These are phyloP conservation scores for Brachionus calyciflorus DNA, from an alignment of 1,140 invertebrate genomes.

Conservation along the genomic window DNA sequence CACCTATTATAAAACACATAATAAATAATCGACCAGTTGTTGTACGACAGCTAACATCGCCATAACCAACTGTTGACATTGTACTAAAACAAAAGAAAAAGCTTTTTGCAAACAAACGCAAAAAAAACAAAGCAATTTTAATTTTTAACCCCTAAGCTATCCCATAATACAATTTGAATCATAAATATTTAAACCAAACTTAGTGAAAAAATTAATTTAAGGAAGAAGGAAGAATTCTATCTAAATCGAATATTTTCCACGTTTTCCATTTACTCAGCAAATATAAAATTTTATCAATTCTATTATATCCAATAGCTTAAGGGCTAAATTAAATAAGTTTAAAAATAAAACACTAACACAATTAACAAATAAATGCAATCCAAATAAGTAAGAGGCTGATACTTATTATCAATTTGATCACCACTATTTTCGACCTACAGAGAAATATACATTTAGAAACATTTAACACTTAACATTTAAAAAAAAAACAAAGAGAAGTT, in stretches of 20 bases:
- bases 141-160: no score
- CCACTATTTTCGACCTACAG: conserved; percentile 37
- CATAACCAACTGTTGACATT: conserved; percentile 53
- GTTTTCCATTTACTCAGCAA: no score
- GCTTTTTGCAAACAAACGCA: not conserved
- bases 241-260: no score
- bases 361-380: conserved; percentile 29
- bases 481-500: not conserved
- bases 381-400: conserved; percentile 4
- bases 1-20: conserved; percentile 57
- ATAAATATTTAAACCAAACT: no score
- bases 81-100: conserved; percentile 19
- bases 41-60: conserved; percentile 54
- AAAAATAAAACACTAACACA: not conserved
- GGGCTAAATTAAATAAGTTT: no score
- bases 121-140: not conserved
- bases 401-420: not conserved
- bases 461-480: conserved; percentile 19
- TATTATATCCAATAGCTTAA: no score
- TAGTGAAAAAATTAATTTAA: no score
- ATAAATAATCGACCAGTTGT: conserved; percentile 56
- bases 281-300: no score
- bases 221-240: no score
- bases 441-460: not conserved
- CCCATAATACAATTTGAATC: no score